phyloP scores from a whole-genome alignment of 2,113 vertebrate genomes.

The Campylomormyrus tamandua region DNA sequence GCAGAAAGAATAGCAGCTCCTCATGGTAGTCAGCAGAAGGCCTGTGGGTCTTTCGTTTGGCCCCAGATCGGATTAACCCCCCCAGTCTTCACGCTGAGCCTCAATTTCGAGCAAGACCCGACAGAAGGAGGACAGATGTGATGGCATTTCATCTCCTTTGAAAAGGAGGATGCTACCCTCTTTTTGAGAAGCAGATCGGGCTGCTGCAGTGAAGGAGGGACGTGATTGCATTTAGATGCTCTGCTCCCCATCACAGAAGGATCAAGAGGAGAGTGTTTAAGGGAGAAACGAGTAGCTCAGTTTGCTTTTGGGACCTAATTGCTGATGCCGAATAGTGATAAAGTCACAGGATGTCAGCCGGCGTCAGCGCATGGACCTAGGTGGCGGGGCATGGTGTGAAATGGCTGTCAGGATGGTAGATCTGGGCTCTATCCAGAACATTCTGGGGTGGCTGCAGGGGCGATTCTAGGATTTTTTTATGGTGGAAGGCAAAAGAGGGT shows the following conservation, averaged over 20 bases:
- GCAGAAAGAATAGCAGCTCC: not conserved
- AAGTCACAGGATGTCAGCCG: not conserved
- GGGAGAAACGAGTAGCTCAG: not conserved
- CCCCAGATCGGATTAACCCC: constrained; percentile 23
- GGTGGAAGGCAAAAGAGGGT: not conserved
- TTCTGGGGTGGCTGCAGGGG: not conserved
- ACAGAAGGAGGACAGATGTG: constrained; percentile 16
- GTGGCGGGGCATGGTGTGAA: not conserved
- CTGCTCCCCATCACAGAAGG: not conserved
- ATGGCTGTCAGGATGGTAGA: not conserved
- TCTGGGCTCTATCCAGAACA: not conserved
- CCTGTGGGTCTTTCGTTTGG: not conserved
- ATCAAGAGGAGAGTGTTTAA: not conserved
- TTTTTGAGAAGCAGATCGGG: not conserved
- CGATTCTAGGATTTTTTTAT: not conserved
- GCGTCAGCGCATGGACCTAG: not conserved
- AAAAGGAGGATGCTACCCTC: not conserved
- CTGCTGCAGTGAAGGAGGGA: not conserved
- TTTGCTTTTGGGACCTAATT: not conserved
- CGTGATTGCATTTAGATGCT: not conserved
- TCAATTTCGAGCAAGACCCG: not conserved
- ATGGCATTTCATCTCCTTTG: constrained; percentile 24
- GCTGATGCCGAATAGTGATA: not conserved
- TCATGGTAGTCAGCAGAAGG: not conserved
- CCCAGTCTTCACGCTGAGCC: constrained; percentile 5